Evolutionary conservation across 2,888 invertebrate genomes (phyloP), one percentile per base, ranked within the genome.

Genomic region (Hemistola chrysoprasaria): DNA sequence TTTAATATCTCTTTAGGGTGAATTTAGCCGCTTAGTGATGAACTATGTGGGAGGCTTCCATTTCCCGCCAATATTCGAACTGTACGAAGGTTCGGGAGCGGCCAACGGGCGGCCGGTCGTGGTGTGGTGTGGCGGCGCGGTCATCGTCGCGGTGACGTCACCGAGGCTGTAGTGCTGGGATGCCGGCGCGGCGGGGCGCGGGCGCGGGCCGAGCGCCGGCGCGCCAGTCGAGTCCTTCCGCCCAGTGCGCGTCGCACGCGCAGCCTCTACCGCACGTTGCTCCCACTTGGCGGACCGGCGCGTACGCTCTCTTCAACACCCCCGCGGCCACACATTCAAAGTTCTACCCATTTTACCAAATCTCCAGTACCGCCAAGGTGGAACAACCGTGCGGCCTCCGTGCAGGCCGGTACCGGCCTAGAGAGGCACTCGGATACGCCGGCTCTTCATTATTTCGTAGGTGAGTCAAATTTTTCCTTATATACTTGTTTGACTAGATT

Each of bases 251-350:
- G 66, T 56, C 68, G 72, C 65, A 61, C 66, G 63, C 63, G 65
- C 76, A 59, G 62, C 56, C 55, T 56, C 53, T 54, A 56, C 63
- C 62, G 62, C 62, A 65, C 64, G 65, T 65, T 62, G 66, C 62
- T 71, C 90, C 90, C 90, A 89, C 91, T 63, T 62, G 66, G 58
- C 59, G 61, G 58, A 49, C 57, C 63, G 61, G 54, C 56, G 59
- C 58, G 63, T 63, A 65, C 55, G 56, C 58, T 48, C 55, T 43
- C 33, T 31, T 41, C 41, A 26, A 27, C 30, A 48, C 52, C 46
- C 35, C 32, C 45, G 39, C 41, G 33, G 35, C 8, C 28, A 24
- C 8, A 24, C 32, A 37, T 37, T 9, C 42, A 8, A 31, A 28
- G 29, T 31, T 30, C 33, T 24, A 7, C 41, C 21, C 26, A 35